Evolutionary conservation across 2,797 vertebrate genomes (phyloP).

Genomic region (Muscicapa comitata): DNA sequence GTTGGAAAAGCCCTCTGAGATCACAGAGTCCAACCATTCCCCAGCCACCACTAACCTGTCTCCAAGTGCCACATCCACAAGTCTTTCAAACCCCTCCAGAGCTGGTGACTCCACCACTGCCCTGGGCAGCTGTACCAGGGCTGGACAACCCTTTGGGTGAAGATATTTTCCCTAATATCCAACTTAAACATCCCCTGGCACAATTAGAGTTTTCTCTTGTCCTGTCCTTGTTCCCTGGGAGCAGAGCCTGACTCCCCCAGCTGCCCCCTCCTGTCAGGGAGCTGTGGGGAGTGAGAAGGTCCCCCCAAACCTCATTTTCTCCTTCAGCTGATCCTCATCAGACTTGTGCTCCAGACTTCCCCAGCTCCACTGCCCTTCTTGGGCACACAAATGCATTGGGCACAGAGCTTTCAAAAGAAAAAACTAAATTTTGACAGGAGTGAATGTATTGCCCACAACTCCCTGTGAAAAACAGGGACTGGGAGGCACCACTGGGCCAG

Average conservation of each 20-base stretch:
- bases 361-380: neutral
- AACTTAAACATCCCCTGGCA: neutral
- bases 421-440: neutral
- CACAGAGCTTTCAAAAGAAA: neutral
- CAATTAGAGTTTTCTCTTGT: neutral
- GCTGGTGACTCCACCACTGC: neutral
- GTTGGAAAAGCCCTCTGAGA: neutral
- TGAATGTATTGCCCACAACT: neutral
- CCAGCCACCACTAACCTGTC: neutral
- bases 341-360: neutral
- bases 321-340: neutral
- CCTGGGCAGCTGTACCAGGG: neutral
- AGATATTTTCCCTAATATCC: neutral
- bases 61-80: neutral
- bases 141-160: neutral
- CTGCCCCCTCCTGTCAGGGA: neutral
- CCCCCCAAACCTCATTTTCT: neutral
- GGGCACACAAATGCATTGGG: neutral
- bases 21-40: too few species aligned
- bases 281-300: neutral
- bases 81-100: neutral
- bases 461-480: neutral
- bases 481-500: neutral
- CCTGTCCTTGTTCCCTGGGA: neutral
- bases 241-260: rapidly evolving